Conservation (phyloP, 2,888 invertebrate species). For the Eupithecia vulgata region DNA sequence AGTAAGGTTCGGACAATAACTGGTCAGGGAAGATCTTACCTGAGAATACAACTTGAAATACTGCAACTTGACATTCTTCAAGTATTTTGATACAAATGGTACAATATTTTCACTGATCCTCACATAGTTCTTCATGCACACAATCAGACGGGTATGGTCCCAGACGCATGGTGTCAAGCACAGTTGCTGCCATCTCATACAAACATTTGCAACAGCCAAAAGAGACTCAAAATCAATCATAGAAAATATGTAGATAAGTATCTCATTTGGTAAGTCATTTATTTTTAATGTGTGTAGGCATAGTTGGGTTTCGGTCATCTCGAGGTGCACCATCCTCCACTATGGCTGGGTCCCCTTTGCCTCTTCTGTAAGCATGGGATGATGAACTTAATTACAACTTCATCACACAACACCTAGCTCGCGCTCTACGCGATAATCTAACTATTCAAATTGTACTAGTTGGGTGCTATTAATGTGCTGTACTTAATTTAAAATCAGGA, state of each 20-base stretch:
- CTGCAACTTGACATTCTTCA: constrained; percentile 81
- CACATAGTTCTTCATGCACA: constrained; percentile 82
- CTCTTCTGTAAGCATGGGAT: constrained; percentile 63
- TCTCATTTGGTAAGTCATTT: constrained; percentile 82
- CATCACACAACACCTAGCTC: constrained; percentile 2
- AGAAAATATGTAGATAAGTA: constrained; percentile 81
- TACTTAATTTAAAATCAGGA: constrained; percentile 18
- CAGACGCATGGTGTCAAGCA: constrained; percentile 80
- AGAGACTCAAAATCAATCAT: constrained; percentile 82
- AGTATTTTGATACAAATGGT: constrained; percentile 80
- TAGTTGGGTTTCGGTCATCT: constrained; percentile 70
- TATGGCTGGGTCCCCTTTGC: constrained; percentile 52
- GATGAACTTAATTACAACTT: constrained; percentile 15
- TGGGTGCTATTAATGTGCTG: constrained; percentile 7
- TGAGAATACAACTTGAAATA: constrained; percentile 83
- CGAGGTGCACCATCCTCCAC: constrained; percentile 77
- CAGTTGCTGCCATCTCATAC: constrained; percentile 78
- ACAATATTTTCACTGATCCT: constrained; percentile 80
- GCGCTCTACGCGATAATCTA: not conserved
- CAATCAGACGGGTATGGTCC: constrained; percentile 80
- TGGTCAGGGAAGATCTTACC: constrained; percentile 78
- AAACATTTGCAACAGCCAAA: constrained; percentile 77
- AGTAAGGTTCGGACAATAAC: constrained; percentile 80
- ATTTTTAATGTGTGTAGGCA: constrained; percentile 67
- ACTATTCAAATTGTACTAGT: not conserved